Percentiles rank a stretch among this genome's conserved stretches.
Evolutionary conservation across 2,797 vertebrate species (phyloP).

Genomic region (Protosalanx chinensis): DNA sequence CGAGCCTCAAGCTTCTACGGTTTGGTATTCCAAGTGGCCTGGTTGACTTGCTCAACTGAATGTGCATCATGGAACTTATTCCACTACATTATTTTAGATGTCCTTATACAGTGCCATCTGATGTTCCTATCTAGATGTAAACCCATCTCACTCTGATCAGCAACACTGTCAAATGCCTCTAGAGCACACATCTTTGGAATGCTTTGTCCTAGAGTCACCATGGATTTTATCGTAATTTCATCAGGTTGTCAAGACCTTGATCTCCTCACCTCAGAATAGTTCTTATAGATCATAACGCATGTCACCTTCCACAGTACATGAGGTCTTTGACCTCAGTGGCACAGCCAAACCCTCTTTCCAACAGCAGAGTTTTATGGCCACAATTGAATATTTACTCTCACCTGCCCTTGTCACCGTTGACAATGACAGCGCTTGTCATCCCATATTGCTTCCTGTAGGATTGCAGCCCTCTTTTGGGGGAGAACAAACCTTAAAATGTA

Average conservation of each 20-base stretch:
- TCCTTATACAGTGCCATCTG: background rate
- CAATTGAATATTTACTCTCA: slow-evolving; percentile 53
- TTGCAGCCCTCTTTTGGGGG: slow-evolving; percentile 39
- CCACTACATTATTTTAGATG: background rate
- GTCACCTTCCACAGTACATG: slow-evolving; percentile 31
- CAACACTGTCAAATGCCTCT: background rate
- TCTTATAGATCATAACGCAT: slow-evolving; percentile 31
- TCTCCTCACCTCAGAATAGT: slow-evolving; percentile 15
- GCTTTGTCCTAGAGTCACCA: background rate
- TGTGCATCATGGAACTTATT: too few species aligned
- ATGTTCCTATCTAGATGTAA: background rate
- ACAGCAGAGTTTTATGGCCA: slow-evolving; percentile 40
- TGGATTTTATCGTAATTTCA: slow-evolving; percentile 23
- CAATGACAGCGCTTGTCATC: slow-evolving; percentile 49
- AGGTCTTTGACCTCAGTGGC: slow-evolving; percentile 46
- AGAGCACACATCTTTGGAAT: background rate
- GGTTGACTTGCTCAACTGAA: too few species aligned
- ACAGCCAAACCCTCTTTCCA: slow-evolving; percentile 35
- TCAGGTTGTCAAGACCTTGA: slow-evolving; percentile 17
- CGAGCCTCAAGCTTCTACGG: too few species aligned
- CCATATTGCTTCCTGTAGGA: slow-evolving; percentile 49
- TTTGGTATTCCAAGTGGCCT: too few species aligned
- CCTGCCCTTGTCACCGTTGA: slow-evolving; percentile 55
- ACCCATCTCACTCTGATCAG: background rate
- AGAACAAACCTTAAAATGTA: slow-evolving; percentile 44